Evolutionary conservation across 2,113 vertebrate species (phyloP).

Genomic region (Notarius lentiginosus): DNA sequence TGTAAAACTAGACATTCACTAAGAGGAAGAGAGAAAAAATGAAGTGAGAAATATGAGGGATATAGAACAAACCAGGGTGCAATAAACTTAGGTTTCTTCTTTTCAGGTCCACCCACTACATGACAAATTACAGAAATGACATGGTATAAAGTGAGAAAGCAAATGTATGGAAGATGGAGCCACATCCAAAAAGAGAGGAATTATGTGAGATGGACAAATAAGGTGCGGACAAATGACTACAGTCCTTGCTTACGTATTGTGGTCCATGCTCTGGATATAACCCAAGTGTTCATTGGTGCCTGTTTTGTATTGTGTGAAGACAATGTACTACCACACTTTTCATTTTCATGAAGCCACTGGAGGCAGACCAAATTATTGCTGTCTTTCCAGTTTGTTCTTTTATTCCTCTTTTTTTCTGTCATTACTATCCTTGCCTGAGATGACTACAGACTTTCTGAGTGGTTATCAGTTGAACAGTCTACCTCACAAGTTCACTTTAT

Average conservation of each 20-base stretch:
- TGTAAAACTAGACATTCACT: conserved; percentile 5
- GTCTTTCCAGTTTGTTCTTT: conserved; percentile 5
- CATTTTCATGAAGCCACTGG: neutral
- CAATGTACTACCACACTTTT: neutral
- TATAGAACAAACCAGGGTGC: neutral
- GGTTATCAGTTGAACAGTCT: neutral
- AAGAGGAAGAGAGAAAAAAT: conserved; percentile 3
- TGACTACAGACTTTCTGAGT: neutral
- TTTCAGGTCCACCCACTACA: neutral
- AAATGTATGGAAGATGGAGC: conserved; percentile 16
- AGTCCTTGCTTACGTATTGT: neutral
- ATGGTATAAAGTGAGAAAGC: conserved; percentile 10
- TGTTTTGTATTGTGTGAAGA: conserved; percentile 7
- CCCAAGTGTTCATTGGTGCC: neutral
- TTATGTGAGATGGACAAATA: conserved; percentile 31
- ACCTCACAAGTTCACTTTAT: neutral
- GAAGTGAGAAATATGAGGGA: neutral
- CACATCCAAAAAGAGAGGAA: conserved; percentile 2
- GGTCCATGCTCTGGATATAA: neutral
- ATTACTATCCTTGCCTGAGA: neutral
- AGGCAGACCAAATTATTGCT: neutral
- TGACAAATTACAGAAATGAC: conserved; percentile 12
- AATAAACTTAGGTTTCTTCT: neutral
- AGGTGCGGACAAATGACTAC: conserved; percentile 16
- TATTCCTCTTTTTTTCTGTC: neutral